Evolutionary conservation across 2,113 vertebrate species (phyloP).

Genomic region (Oceanites oceanicus): DNA sequence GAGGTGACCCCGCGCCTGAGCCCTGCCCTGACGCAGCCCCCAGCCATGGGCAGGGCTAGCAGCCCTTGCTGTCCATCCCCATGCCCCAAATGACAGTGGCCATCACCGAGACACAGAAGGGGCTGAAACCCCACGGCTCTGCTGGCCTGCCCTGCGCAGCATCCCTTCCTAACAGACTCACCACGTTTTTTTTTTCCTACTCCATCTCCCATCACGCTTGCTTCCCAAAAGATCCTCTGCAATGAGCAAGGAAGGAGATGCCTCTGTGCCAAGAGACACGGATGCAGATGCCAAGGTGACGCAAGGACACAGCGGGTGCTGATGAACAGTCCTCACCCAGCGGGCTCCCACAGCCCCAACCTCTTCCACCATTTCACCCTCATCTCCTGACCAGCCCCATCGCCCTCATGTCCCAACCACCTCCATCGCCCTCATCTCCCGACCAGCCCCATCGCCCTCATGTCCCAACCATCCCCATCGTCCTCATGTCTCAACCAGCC

Average conservation of each 20-base stretch:
- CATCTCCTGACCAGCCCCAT: background rate
- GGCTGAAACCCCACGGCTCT: rapidly evolving
- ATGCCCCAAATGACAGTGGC: rapidly evolving
- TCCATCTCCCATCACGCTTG: background rate
- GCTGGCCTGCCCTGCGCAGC: background rate
- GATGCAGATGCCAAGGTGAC: background rate
- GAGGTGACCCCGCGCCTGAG: background rate
- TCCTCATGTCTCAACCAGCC: too few relatives aligned
- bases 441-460: background rate
- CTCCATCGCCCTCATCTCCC: too few relatives aligned
- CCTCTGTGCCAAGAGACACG: background rate
- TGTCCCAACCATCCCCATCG: background rate
- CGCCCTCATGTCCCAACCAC: background rate
- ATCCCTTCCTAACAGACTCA: background rate
- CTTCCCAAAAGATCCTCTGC: background rate
- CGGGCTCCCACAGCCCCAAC: background rate
- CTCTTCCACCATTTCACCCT: background rate
- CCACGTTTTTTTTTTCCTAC: rapidly evolving
- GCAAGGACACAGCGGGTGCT: background rate
- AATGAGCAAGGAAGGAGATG: background rate
- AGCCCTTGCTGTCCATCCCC: background rate
- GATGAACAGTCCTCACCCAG: background rate
- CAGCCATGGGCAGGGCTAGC: background rate
- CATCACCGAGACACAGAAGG: rapidly evolving
- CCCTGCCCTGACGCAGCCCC: background rate